Percentiles rank a stretch among this genome's conserved stretches.
These are phyloP conservation scores for Tolypeutes matacus DNA, from an alignment of 2,797 vertebrate genomes.

Conservation along the genomic window DNA sequence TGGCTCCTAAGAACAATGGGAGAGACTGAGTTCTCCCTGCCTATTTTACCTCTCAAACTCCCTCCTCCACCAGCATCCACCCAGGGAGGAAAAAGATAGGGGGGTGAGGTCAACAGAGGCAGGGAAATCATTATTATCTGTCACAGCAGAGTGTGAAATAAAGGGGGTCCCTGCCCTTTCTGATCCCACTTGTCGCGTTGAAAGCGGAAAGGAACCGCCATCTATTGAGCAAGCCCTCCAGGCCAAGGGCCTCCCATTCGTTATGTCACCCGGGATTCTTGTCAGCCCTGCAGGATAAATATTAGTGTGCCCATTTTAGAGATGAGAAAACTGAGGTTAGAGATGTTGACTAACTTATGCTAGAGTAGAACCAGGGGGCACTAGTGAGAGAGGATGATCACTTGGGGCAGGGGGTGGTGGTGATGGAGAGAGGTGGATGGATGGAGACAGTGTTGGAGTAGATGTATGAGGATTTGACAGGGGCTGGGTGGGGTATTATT, in stretches of 20 bases:
- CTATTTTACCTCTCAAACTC: background rate
- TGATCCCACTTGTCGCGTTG: background rate
- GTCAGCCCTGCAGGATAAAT: background rate
- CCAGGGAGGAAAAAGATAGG: background rate
- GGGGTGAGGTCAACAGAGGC: background rate
- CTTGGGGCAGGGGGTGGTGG: background rate
- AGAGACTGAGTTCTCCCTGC: background rate
- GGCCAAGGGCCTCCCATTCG: background rate
- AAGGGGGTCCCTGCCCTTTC: background rate
- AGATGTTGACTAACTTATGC: background rate
- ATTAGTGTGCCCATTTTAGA: background rate
- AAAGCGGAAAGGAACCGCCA: background rate
- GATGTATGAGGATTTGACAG: background rate
- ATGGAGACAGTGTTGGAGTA: background rate
- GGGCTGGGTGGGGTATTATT: background rate
- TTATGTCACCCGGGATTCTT: background rate
- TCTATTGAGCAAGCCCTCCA: background rate
- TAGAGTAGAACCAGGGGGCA: background rate
- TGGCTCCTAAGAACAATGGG: background rate
- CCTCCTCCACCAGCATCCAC: background rate
- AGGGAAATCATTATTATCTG: background rate
- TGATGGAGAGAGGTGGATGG: background rate
- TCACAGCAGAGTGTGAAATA: background rate
- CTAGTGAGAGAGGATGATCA: background rate
- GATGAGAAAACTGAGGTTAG: constrained; percentile 4